Percentiles rank a stretch among this genome's conserved stretches.
These are phyloP conservation scores for Pocillopora verrucosa DNA, from an alignment of 64 coral and sea anemone species.

Conservation along the genomic window DNA sequence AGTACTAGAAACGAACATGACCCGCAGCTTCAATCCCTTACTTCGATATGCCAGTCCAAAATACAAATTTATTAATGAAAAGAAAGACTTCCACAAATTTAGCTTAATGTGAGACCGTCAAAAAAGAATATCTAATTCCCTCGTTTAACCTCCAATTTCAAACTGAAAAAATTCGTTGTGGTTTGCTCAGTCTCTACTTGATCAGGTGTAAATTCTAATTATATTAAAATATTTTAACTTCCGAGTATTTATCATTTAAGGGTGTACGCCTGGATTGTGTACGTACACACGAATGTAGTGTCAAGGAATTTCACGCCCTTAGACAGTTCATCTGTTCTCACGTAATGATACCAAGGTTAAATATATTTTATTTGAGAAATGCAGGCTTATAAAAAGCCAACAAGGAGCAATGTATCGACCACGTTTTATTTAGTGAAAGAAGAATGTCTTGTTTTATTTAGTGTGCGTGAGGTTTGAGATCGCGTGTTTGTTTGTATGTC, in stretches of 20 bases:
- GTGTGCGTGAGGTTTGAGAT: neutral
- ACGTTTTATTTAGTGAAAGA: neutral
- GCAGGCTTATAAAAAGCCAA: neutral
- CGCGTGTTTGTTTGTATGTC: slow-evolving; percentile 22
- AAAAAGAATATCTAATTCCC: neutral
- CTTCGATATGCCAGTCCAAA: neutral
- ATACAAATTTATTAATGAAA: neutral
- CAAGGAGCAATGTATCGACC: neutral
- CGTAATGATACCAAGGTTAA: slow-evolving; percentile 37
- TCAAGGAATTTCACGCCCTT: slow-evolving; percentile 32
- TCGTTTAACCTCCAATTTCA: neutral
- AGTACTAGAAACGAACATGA: neutral
- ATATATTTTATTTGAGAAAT: neutral
- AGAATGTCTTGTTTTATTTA: slow-evolving; percentile 1
- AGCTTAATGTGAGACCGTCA: neutral
- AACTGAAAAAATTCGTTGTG: neutral
- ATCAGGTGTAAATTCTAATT: slow-evolving; percentile 41
- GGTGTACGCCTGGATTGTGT: slow-evolving; percentile 10
- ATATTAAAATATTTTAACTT: slow-evolving; percentile 39
- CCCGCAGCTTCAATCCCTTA: neutral
- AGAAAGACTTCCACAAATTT: neutral
- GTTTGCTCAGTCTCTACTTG: neutral
- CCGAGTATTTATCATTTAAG: slow-evolving; percentile 20
- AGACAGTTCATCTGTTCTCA: slow-evolving; percentile 41
- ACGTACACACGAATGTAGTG: slow-evolving; percentile 34